Base-by-base conservation (phyloP, 1,140 invertebrate species). In the Solenopsis fugax region DNA sequence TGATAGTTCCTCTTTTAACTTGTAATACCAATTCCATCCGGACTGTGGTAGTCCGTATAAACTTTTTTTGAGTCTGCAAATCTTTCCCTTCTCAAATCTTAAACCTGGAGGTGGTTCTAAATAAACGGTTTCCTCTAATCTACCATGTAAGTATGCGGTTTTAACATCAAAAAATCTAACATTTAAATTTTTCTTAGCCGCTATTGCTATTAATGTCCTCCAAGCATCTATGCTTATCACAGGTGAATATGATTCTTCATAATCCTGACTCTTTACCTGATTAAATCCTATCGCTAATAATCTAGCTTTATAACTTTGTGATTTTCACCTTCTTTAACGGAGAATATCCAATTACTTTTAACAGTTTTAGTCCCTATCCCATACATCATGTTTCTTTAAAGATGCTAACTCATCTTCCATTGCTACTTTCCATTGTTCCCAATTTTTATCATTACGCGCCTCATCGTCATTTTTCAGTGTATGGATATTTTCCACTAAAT, bases 301-400 rank as follows among this genome's bases (percentile, higher is more conserved):
- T 16, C 58, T 29, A 0, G 85, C 50, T 24, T 87, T 81, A 21
- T 29, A 0, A 73, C n/a, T 3, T 37, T 9, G 0, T 24, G 37
- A 34, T 37, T 18, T 4, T n/a, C 24, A 0, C 48, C n/a, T 2
- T 21, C 37, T 34, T 87, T 87, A 37, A n/a, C 5, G 1, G 48
- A 29, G 0, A 48, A 72, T 4, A 80, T 37, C 67, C 69, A 87
- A 16, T 87, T 87, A 10, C 85, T 81, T 50, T 81, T 87, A 16
- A 75, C 4, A 0, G 16, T 64, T 72, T 64, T 80, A 1, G 0
- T 5, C 0, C 54, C 12, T 4, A 24, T 75, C 24, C 60, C 69
- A 87, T 0, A 81, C 76, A 0, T 37, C 16, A 4, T 56, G 50
- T 37, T 50, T 58, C 10, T 67, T 13, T 4, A 81, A 16, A 0